Conservation (phyloP, 2,797 vertebrate genomes). For the Pempheris klunzingeri region DNA sequence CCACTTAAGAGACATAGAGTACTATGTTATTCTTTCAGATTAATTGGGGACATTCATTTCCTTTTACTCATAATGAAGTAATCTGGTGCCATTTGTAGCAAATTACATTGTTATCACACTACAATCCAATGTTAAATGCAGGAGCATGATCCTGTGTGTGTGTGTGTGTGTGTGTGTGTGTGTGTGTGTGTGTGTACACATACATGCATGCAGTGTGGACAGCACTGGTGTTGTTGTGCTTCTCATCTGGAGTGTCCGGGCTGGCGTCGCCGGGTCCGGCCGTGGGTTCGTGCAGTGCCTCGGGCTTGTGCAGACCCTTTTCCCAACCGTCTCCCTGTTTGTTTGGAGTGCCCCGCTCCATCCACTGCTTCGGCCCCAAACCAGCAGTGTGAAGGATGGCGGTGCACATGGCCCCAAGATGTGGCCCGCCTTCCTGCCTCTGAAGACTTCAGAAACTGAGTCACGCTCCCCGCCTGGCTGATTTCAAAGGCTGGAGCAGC, state of each 20-base stretch:
- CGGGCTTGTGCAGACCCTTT: constrained; percentile 48
- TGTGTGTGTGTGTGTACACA: too few species aligned
- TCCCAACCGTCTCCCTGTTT: constrained; percentile 55
- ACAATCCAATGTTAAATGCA: constrained; percentile 38
- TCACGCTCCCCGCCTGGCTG: constrained; percentile 50
- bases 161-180: background rate
- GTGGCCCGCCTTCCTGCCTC: constrained; percentile 65
- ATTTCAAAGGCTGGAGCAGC: constrained; percentile 68
- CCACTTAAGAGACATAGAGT: constrained; percentile 36
- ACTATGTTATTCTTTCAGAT: constrained; percentile 72
- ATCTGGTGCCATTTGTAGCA: constrained; percentile 57
- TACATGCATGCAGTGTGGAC: constrained; percentile 25
- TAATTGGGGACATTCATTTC: constrained; percentile 69
- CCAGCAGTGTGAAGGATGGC: constrained; percentile 44
- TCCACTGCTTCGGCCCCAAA: constrained; percentile 43
- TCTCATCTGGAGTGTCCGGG: constrained; percentile 41
- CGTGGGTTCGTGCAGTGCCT: constrained; percentile 62
- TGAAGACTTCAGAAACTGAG: constrained; percentile 67
- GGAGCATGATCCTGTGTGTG: background rate
- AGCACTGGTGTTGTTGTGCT: constrained; percentile 11
- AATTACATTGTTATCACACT: constrained; percentile 46
- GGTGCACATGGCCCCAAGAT: constrained; percentile 81
- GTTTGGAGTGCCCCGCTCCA: constrained; percentile 61
- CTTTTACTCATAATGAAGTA: constrained; percentile 62
- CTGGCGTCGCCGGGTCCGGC: constrained; percentile 53